A percentile compares a stretch with the other conserved stretches of the same genome.
Conservation (phyloP, 2,113 vertebrate genomes). For the Patagioenas fasciata region DNA sequence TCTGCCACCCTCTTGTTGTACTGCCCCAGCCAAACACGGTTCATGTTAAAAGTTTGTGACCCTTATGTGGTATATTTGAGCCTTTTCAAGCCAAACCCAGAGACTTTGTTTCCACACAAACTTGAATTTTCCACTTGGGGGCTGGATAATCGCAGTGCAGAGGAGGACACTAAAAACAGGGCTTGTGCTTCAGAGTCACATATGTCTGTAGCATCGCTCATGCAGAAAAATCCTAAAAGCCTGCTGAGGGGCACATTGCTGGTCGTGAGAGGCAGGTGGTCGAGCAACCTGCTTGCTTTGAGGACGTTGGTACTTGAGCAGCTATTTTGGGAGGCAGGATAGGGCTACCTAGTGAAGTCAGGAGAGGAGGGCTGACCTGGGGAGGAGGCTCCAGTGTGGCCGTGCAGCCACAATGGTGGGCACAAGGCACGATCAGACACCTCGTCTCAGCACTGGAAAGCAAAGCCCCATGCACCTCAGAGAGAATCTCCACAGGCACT, state of each 20-base stretch:
- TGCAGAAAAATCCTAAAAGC: not conserved
- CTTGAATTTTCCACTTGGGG: slow-evolving; percentile 18
- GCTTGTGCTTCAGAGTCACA: not conserved
- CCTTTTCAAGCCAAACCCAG: not conserved
- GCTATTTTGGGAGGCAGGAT: not conserved
- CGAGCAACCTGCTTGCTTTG: not conserved
- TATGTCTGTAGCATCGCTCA: not conserved
- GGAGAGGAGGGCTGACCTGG: not conserved
- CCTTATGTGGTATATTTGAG: not conserved
- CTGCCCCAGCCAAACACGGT: not conserved
- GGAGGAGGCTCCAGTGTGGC: not conserved
- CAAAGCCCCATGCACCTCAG: not conserved
- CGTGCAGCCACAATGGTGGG: accelerated
- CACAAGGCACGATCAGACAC: accelerated
- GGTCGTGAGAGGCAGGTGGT: accelerated
- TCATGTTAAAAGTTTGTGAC: not conserved
- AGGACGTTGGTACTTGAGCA: not conserved
- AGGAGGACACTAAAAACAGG: slow-evolving; percentile 29
- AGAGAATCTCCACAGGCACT: accelerated
- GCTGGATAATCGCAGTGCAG: slow-evolving; percentile 23
- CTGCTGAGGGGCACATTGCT: not conserved
- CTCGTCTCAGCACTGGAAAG: accelerated
- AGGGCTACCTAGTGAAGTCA: not conserved
- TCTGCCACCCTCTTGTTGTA: not conserved
- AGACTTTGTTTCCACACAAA: slow-evolving; percentile 13